Evolutionary conservation across 1,140 invertebrate genomes (phyloP).

Genomic region (Cylas formicarius): DNA sequence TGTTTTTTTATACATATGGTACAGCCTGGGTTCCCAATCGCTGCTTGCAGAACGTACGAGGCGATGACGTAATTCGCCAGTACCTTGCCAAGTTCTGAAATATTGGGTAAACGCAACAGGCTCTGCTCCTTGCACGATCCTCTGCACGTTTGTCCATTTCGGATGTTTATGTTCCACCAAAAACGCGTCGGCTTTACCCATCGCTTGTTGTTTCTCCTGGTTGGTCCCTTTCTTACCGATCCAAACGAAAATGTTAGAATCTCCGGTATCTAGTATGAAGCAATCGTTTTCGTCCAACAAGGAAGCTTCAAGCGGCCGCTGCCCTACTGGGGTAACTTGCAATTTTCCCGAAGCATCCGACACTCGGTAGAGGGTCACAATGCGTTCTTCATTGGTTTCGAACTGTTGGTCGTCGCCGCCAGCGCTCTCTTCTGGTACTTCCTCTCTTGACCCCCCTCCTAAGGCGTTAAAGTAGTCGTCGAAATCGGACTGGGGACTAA

Average conservation of each 20-base stretch:
- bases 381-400: slow-evolving; percentile 49
- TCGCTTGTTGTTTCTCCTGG: slow-evolving; percentile 69
- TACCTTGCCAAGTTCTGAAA: slow-evolving; percentile 66
- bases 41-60: slow-evolving; percentile 44
- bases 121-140: slow-evolving; percentile 66
- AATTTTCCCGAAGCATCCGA: slow-evolving; percentile 57
- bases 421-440: slow-evolving; percentile 58
- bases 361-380: slow-evolving; percentile 58
- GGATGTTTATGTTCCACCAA: slow-evolving; percentile 66
- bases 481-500: slow-evolving; percentile 53
- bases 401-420: slow-evolving; percentile 63
- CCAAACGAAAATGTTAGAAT: slow-evolving; percentile 79
- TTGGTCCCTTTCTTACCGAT: slow-evolving; percentile 69
- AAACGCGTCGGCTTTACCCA: slow-evolving; percentile 69
- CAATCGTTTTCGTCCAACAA: slow-evolving; percentile 71
- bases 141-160: slow-evolving; percentile 66
- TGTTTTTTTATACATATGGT: slow-evolving; percentile 54
- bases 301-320: slow-evolving; percentile 63
- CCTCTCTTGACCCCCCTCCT: slow-evolving; percentile 59
- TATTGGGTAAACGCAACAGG: slow-evolving; percentile 72
- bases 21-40: slow-evolving; percentile 51
- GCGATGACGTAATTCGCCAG: slow-evolving; percentile 51
- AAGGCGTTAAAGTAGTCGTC: slow-evolving; percentile 64
- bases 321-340: slow-evolving; percentile 54
- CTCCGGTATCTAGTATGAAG: slow-evolving; percentile 77